Evolutionary conservation across 2,797 vertebrate genomes (phyloP).

Genomic region (Phoeniculus purpureus): DNA sequence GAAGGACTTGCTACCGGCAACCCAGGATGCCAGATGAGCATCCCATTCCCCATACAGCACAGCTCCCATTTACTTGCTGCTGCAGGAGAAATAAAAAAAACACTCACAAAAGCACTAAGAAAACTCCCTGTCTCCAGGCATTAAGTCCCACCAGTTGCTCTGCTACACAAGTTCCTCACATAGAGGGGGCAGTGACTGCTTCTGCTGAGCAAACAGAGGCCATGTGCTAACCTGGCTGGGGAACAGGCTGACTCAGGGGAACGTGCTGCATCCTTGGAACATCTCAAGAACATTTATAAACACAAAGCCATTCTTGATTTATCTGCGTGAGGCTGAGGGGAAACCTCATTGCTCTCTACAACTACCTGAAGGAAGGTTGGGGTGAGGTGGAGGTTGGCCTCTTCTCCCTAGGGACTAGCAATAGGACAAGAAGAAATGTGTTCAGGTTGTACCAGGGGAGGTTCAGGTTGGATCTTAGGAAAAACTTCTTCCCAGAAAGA

Average conservation of each 20-base stretch:
- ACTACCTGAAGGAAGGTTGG: too few species aligned
- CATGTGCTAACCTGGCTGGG: neutral
- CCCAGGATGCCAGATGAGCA: neutral
- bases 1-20: neutral
- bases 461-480: too few species aligned
- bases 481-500: too few species aligned
- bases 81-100: slow-evolving; percentile 2
- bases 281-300: slow-evolving; percentile 49
- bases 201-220: neutral
- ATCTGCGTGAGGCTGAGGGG: too few species aligned
- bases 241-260: slow-evolving; percentile 35
- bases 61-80: neutral
- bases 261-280: neutral
- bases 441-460: too few species aligned
- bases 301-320: neutral
- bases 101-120: neutral
- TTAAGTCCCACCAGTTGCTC: neutral
- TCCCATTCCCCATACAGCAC: neutral
- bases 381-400: too few species aligned
- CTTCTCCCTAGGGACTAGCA: too few species aligned
- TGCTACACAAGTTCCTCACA: neutral
- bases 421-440: too few species aligned
- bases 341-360: too few species aligned
- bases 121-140: neutral
- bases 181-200: neutral